phyloP scores from a whole-genome alignment of 1,140 invertebrate species.

The Nylanderia fulva region DNA sequence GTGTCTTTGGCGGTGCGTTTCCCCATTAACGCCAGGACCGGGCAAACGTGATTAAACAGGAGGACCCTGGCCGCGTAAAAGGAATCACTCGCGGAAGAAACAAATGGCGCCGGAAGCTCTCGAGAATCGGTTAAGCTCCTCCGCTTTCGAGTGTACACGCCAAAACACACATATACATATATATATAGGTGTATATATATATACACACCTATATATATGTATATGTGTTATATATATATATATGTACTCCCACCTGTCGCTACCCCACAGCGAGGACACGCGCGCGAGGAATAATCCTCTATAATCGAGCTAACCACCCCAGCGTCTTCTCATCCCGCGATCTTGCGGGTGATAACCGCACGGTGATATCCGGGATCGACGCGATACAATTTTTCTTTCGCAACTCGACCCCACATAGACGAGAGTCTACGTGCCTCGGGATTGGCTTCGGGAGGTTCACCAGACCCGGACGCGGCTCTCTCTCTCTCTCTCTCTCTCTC shows the following conservation, averaged over 20 bases:
- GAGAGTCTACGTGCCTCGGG: neutral
- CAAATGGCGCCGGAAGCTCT: conserved; percentile 16
- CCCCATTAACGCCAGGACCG: neutral
- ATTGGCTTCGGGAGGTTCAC: conserved; percentile 33
- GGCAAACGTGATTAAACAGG: too few relatives aligned
- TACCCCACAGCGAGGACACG: neutral
- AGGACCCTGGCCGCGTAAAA: too few relatives aligned
- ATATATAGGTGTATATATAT: neutral
- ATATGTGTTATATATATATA: neutral
- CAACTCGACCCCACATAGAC: neutral
- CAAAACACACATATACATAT: neutral
- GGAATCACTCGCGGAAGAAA: conserved; percentile 10
- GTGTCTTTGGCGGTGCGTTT: neutral
- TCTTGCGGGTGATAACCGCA: too few relatives aligned
- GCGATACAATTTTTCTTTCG: conserved; percentile 5
- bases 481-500: conserved; percentile 48
- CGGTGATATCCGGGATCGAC: too few relatives aligned
- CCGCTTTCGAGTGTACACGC: neutral
- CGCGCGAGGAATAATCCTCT: neutral
- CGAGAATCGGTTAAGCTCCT: neutral
- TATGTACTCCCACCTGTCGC: conserved; percentile 50
- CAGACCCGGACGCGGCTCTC: conserved; percentile 42
- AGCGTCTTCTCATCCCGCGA: too few relatives aligned
- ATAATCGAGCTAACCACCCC: conserved; percentile 17
- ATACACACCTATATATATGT: neutral